Evolutionary conservation across 2,797 vertebrate genomes (phyloP).

Genomic region (Antrozous pallidus): DNA sequence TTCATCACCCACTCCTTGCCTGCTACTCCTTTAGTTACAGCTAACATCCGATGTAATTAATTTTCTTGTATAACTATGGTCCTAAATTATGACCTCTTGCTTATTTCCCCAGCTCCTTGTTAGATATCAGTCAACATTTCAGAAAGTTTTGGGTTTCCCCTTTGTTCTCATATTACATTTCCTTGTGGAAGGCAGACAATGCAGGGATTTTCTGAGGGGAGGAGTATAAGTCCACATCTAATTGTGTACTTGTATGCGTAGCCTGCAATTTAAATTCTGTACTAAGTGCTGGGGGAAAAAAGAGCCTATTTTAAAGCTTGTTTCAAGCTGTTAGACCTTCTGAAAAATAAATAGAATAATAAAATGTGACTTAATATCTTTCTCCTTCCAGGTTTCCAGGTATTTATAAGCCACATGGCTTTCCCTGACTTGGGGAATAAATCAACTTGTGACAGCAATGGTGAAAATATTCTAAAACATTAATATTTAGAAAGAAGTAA

Average conservation of each 20-base stretch:
- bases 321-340: constrained; percentile 75
- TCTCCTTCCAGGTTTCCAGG: constrained; percentile 48
- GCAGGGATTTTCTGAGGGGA: constrained; percentile 47
- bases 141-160: constrained; percentile 42
- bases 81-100: not conserved
- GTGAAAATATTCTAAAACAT: constrained; percentile 62
- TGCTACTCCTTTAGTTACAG: not conserved
- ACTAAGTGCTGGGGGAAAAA: constrained; percentile 55
- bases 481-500: constrained; percentile 70
- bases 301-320: constrained; percentile 63
- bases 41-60: constrained; percentile 4
- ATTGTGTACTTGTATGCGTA: constrained; percentile 63
- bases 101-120: constrained; percentile 3
- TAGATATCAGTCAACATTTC: not conserved
- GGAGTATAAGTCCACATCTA: constrained; percentile 55
- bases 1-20: not conserved
- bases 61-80: not conserved
- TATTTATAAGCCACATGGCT: constrained; percentile 60
- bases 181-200: constrained; percentile 35
- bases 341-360: constrained; percentile 73
- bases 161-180: constrained; percentile 53
- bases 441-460: constrained; percentile 53
- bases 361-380: constrained; percentile 66
- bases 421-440: constrained; percentile 51
- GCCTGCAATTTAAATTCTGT: constrained; percentile 71